Evolutionary conservation across 1,140 invertebrate genomes (phyloP), one percentile per base, ranked within the genome.

Genomic region (Heterodera schachtii): DNA sequence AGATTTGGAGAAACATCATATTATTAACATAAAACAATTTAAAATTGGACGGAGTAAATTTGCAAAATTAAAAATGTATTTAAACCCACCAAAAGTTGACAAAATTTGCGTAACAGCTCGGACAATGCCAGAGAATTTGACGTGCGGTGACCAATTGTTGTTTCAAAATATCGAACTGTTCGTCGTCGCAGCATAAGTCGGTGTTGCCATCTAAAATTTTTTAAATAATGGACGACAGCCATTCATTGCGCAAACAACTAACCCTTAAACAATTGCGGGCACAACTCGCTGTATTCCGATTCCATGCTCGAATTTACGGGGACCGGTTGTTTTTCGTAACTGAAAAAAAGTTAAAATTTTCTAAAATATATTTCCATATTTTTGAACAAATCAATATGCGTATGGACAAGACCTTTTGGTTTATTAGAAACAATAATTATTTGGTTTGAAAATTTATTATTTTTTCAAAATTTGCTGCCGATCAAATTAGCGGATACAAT

Each of bases 51-150:
- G 31, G 31, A 31, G 31, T 0, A 1, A 31, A 31, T 31, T 31
- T 31, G 31, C 1, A 31, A 31, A 31, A 31, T 31, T 31, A 31
- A 31, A 31, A 31, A 31, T 1, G 31, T 31, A 31, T 31, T 31
- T 1, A 31, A 16, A 64, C 57, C 64, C 83, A 86, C 84, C 87
- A 87, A n/a, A 87, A 85, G 75, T 86, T 85, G 4, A 83, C 83
- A 78, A 88, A 87, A 77, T 87, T 87, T 41, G 85, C 80, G 75
- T 83, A 87, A 75, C 86, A 87, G 52, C 85, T 86, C 0, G 86
- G 87, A 69, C 86, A 87, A 49, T 84, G 84, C 21, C 60, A 76
- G 8, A 87, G 70, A 11, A 87, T 31, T 46, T 87, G 84, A 44
- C 75, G 66, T n/a, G 86, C 82, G 6, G 88, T 47, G 19, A 21